These are phyloP conservation scores for Percopsis omiscomaycus DNA, from an alignment of 2,797 vertebrate species.

Conservation along the genomic window DNA sequence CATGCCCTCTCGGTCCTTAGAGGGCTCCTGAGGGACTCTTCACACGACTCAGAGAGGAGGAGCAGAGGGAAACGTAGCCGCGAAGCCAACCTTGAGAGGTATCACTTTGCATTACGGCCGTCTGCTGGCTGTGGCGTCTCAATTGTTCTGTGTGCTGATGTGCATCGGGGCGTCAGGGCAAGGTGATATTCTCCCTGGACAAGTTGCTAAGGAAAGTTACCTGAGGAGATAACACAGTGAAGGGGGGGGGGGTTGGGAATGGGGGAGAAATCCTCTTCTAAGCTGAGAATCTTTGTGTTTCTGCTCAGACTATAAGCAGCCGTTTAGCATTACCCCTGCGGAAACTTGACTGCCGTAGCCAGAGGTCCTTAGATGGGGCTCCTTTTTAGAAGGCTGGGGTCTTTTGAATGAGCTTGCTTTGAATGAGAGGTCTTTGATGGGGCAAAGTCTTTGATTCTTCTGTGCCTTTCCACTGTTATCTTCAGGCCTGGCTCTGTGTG, in stretches of 20 bases:
- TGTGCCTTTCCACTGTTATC: slow-evolving; percentile 46
- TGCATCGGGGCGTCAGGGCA: slow-evolving; percentile 79
- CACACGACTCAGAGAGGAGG: slow-evolving; percentile 60
- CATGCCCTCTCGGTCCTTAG: slow-evolving; percentile 62
- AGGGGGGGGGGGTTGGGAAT: slow-evolving; percentile 12
- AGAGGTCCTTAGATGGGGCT: slow-evolving; percentile 61
- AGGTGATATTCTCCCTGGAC: slow-evolving; percentile 75
- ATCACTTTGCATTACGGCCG: slow-evolving; percentile 78
- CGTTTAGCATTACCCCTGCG: slow-evolving; percentile 64
- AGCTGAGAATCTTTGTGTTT: slow-evolving; percentile 60
- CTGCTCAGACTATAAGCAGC: slow-evolving; percentile 60
- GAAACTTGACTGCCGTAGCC: slow-evolving; percentile 59
- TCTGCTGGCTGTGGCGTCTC: slow-evolving; percentile 72
- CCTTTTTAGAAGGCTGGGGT: slow-evolving; percentile 49
- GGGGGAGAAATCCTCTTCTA: slow-evolving; percentile 37
- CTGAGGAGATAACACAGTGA: slow-evolving; percentile 70
- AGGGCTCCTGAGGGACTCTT: slow-evolving; percentile 69
- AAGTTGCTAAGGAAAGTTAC: slow-evolving; percentile 73
- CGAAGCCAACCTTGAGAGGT: slow-evolving; percentile 77
- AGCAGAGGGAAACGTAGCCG: slow-evolving; percentile 60
- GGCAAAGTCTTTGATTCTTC: slow-evolving; percentile 53
- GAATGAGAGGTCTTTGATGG: slow-evolving; percentile 58
- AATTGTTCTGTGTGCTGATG: slow-evolving; percentile 83
- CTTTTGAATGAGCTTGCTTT: slow-evolving; percentile 52
- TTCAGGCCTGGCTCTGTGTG: slow-evolving; percentile 21